Evolutionary conservation across 2,888 invertebrate genomes (phyloP).

Genomic region (Lamellibrachia columna): DNA sequence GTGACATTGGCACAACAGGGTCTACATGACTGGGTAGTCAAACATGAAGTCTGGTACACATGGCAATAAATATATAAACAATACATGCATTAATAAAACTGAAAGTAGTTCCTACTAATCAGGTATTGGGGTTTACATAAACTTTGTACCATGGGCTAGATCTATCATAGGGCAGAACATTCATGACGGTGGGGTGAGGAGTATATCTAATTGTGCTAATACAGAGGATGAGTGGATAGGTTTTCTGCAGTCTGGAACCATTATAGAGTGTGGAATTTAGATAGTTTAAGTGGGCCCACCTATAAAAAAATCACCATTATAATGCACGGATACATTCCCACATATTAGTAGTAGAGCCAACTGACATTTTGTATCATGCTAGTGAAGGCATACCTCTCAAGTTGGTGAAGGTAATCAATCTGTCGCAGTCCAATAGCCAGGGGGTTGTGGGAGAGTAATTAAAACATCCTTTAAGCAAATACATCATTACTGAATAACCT

Average conservation of each 20-base stretch:
- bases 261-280: no score
- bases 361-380: neutral
- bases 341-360: neutral
- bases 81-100: neutral
- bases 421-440: neutral
- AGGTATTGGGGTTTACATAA: neutral
- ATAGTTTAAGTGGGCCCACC: no score
- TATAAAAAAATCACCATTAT: no score
- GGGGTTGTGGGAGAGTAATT: neutral
- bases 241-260: no score
- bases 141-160: neutral
- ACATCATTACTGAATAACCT: neutral
- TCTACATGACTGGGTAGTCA: neutral
- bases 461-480: neutral
- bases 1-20: neutral
- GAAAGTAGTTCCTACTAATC: neutral
- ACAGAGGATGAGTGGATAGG: no score
- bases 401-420: neutral
- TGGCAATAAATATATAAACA: neutral
- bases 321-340: neutral
- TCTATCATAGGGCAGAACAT: neutral
- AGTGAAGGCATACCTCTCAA: neutral
- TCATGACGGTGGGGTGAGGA: neutral
- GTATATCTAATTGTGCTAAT: no score
- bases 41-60: neutral